A percentile compares a stretch with the other conserved stretches of the same genome.
These are phyloP conservation scores for Physeter macrocephalus DNA, from an alignment of 2,113 vertebrate genomes.

Conservation along the genomic window DNA sequence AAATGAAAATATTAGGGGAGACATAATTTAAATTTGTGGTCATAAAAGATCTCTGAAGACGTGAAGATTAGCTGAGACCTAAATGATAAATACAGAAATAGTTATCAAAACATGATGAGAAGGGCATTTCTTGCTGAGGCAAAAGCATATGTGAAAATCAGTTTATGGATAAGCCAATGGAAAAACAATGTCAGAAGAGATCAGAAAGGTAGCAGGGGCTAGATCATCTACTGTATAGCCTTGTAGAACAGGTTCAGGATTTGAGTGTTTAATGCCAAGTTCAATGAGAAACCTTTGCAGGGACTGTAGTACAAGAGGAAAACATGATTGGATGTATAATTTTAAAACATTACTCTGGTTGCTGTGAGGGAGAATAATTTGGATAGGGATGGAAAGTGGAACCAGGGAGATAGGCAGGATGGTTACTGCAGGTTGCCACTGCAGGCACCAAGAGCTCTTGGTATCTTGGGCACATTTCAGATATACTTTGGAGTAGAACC, in stretches of 20 bases:
- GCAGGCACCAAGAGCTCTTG: neutral
- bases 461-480: neutral
- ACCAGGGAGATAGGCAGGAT: neutral
- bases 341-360: neutral
- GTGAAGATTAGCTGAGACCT: neutral
- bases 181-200: neutral
- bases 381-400: neutral
- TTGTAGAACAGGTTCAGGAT: neutral
- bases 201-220: neutral
- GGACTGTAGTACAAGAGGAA: neutral
- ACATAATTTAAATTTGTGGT: neutral
- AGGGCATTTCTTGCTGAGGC: neutral
- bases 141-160: neutral
- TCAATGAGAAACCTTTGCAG: neutral
- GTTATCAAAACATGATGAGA: neutral
- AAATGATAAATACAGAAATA: neutral
- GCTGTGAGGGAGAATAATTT: neutral
- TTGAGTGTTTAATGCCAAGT: neutral
- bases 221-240: rapidly evolving
- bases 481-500: neutral
- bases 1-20: neutral
- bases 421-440: neutral
- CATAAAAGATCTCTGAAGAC: neutral
- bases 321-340: neutral
- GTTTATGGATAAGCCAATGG: neutral